phyloP scores from a whole-genome alignment of 2,113 vertebrate genomes.

The Falcunculus frontatus region DNA sequence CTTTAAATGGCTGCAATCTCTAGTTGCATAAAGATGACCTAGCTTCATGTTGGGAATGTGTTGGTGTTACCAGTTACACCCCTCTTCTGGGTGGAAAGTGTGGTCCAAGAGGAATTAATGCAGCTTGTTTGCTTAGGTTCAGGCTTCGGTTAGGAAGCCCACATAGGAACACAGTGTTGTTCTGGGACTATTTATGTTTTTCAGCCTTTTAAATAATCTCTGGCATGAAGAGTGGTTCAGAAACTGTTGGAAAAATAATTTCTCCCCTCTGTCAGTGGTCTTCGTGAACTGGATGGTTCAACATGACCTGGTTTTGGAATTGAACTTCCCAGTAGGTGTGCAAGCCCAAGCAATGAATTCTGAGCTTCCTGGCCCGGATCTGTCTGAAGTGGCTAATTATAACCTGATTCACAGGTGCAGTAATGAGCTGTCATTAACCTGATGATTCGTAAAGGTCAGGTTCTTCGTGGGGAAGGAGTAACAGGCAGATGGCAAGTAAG shows the following conservation, averaged over 20 bases:
- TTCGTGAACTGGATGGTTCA: neutral
- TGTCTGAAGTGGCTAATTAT: constrained; percentile 44
- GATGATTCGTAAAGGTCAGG: constrained; percentile 35
- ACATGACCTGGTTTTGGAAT: neutral
- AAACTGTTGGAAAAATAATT: neutral
- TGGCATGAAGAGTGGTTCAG: neutral
- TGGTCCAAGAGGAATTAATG: neutral
- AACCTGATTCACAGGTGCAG: constrained; percentile 30
- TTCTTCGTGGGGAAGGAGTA: constrained; percentile 14
- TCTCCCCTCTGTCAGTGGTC: neutral
- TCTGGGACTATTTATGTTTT: neutral
- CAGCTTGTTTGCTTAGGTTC: neutral
- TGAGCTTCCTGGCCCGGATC: constrained; percentile 9
- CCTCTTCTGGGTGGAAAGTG: neutral
- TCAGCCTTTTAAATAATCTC: neutral
- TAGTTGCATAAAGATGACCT: neutral
- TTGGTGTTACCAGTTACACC: neutral
- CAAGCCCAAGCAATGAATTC: constrained; percentile 10
- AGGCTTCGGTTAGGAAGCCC: neutral
- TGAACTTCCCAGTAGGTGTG: neutral
- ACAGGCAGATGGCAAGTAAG: constrained; percentile 36
- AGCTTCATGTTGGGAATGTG: neutral
- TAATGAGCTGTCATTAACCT: constrained; percentile 58
- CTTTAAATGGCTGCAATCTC: neutral
- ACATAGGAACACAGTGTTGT: neutral